A percentile compares a stretch with the other conserved stretches of the same genome.
These are phyloP conservation scores for Trichosurus vulpecula DNA, from an alignment of 2,797 vertebrate species.

Conservation along the genomic window DNA sequence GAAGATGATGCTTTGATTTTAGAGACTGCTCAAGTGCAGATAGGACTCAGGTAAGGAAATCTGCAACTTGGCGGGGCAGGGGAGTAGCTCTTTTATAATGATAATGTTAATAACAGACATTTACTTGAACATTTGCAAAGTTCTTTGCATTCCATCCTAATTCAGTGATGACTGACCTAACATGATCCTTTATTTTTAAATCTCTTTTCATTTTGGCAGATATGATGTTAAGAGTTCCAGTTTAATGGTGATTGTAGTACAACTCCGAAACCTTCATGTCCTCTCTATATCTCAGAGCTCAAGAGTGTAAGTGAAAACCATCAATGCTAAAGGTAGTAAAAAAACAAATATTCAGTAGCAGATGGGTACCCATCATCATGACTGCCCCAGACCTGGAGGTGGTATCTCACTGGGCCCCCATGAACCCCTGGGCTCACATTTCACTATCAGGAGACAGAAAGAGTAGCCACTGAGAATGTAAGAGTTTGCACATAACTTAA, in stretches of 20 bases:
- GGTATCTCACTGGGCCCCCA: not conserved
- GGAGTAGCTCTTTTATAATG: not conserved
- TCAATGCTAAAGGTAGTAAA: slow-evolving; percentile 25
- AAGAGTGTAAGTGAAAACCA: slow-evolving; percentile 87
- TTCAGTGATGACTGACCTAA: accelerated
- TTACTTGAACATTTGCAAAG: not conserved
- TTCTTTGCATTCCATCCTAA: not conserved
- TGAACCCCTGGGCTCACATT: not conserved
- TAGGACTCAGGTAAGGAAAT: slow-evolving; percentile 84
- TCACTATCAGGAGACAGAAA: not conserved
- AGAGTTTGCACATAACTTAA: not conserved
- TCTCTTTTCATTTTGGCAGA: slow-evolving; percentile 80
- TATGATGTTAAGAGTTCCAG: slow-evolving; percentile 84
- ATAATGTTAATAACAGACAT: not conserved
- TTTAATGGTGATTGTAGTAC: slow-evolving; percentile 85
- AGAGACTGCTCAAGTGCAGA: slow-evolving; percentile 87
- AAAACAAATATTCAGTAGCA: not conserved
- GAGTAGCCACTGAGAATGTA: not conserved
- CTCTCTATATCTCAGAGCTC: slow-evolving; percentile 82
- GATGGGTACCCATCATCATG: not conserved
- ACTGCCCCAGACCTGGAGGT: not conserved
- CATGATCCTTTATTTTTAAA: slow-evolving; percentile 3
- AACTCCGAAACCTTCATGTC: slow-evolving; percentile 82
- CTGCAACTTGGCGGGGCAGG: not conserved
- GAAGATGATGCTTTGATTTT: slow-evolving; percentile 81